Evolutionary conservation across 2,888 invertebrate species (phyloP).

Genomic region (Andrena haemorrhoa): DNA sequence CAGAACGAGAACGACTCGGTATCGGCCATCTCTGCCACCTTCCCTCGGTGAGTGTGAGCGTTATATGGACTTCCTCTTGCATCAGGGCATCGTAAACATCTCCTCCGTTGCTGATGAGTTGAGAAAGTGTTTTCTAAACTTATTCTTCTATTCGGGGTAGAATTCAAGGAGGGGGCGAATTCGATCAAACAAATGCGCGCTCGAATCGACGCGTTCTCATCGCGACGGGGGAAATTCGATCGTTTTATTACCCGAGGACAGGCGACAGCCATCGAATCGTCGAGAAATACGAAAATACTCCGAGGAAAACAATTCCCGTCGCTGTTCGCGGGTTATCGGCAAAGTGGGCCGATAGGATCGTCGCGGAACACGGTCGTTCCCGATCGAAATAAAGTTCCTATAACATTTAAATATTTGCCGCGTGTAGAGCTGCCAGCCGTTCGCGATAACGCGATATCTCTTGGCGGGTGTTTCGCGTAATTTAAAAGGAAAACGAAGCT

Average conservation of each 20-base stretch:
- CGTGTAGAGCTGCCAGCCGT: background rate
- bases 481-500: background rate
- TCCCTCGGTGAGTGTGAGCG: conserved; percentile 65
- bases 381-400: conserved; percentile 15
- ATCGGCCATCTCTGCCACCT: conserved; percentile 48
- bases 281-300: background rate
- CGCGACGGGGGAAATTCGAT: too few species aligned
- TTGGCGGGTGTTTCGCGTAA: background rate
- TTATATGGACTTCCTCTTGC: background rate
- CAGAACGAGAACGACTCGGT: conserved; percentile 88
- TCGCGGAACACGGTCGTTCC: background rate
- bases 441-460: background rate
- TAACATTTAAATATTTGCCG: background rate
- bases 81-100: background rate
- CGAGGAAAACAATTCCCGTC: background rate
- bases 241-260: background rate
- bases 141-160: too few species aligned
- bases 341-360: background rate
- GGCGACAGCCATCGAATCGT: background rate
- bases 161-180: too few species aligned
- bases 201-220: too few species aligned
- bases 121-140: too few species aligned
- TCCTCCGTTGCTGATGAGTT: too few species aligned
- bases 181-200: too few species aligned
- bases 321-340: background rate